A percentile compares a stretch with the other conserved stretches of the same genome.
Evolutionary conservation across 2,888 invertebrate genomes (phyloP).

Genomic region (Neoitamus cyanurus): DNA sequence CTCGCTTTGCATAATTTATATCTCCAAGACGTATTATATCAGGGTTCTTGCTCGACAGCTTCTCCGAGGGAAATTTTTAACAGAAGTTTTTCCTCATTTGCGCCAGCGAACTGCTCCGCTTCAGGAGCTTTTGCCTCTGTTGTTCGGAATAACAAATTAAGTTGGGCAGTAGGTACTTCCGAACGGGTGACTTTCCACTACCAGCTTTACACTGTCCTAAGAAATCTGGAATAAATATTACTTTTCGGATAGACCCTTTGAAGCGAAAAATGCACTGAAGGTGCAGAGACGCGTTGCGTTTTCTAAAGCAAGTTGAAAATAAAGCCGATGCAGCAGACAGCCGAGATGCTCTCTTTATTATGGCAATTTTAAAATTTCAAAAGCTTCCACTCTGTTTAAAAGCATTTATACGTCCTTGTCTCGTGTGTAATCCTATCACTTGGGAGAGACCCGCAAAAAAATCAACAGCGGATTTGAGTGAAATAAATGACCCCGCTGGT

Average conservation of each 20-base stretch:
- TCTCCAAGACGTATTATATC: conserved; percentile 13
- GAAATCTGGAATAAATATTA: neutral
- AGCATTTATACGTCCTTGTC: neutral
- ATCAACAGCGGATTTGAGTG: neutral
- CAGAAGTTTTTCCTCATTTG: conserved; percentile 23
- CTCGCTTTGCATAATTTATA: conserved; percentile 17
- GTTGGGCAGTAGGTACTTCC: neutral
- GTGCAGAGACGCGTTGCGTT: neutral
- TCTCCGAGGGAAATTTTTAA: neutral
- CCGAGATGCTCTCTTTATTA: neutral
- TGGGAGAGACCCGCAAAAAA: neutral
- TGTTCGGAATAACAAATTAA: neutral
- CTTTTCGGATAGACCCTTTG: neutral
- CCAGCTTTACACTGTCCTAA: neutral
- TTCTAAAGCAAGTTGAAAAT: neutral
- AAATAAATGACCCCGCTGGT: neutral
- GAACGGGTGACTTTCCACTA: neutral
- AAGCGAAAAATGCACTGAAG: neutral
- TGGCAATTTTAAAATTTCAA: neutral
- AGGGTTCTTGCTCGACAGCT: conserved; percentile 3
- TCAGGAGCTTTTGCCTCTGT: neutral
- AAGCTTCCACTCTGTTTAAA: neutral
- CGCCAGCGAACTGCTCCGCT: neutral
- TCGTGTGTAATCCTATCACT: neutral
- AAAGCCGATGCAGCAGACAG: neutral